A percentile compares a stretch with the other conserved stretches of the same genome.
phyloP scores from a whole-genome alignment of 2,888 invertebrate species.

The Aphodius granarius region DNA sequence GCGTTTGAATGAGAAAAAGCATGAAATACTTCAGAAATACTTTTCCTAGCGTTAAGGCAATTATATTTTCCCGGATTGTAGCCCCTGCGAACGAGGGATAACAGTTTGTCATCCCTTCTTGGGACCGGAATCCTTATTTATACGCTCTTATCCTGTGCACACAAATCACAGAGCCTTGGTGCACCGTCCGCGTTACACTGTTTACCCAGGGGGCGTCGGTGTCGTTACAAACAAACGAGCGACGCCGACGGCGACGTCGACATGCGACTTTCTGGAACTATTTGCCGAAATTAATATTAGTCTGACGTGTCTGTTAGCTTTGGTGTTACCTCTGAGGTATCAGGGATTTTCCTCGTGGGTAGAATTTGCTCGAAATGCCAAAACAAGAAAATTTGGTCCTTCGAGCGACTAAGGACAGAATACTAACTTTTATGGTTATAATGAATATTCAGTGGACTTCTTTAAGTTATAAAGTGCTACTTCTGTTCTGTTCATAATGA shows the following conservation, averaged over 20 bases:
- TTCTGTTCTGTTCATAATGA: not conserved
- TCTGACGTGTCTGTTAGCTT: not conserved
- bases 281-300: not conserved
- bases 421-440: not conserved
- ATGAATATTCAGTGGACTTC: not conserved
- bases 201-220: conserved; percentile 9
- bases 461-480: not conserved
- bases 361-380: too few relatives aligned
- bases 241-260: conserved; percentile 1
- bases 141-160: conserved; percentile 39
- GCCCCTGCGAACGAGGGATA: conserved; percentile 35
- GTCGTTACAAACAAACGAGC: conserved; percentile 9
- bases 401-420: not conserved
- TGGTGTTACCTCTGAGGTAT: not conserved
- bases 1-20: not conserved
- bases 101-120: conserved; percentile 42
- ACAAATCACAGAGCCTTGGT: conserved; percentile 24
- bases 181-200: conserved; percentile 6
- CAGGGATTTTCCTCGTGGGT: too few relatives aligned
- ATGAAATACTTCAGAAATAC: not conserved
- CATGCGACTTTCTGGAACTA: not conserved
- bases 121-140: conserved; percentile 44
- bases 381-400: not conserved
- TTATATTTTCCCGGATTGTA: conserved; percentile 4
- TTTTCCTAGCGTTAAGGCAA: not conserved